Conservation (phyloP, 1,140 invertebrate species). For the Lamellibrachia luymesi region DNA sequence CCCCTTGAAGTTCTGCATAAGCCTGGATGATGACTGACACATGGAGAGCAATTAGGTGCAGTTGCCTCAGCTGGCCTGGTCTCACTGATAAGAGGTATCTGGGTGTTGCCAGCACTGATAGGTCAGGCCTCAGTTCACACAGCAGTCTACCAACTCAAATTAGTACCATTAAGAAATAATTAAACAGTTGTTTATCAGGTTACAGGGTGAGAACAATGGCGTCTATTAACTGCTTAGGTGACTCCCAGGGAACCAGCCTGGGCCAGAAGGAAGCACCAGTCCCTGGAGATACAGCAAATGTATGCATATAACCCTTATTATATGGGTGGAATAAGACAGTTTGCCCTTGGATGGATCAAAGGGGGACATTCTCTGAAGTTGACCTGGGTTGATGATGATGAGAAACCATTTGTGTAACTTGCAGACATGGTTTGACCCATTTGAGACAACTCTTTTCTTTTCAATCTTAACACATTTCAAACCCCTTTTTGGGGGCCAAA, state of each 20-base stretch:
- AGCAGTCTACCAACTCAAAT: not conserved
- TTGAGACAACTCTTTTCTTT: not conserved
- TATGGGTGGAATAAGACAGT: not conserved
- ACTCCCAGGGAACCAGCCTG: not conserved
- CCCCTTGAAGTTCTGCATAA: not conserved
- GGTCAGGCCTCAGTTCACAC: not conserved
- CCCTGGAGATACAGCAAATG: not conserved
- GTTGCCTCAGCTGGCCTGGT: not conserved
- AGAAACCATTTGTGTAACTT: not conserved
- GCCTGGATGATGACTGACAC: not conserved
- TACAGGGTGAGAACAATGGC: not conserved
- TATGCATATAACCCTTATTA: not conserved
- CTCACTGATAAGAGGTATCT: not conserved
- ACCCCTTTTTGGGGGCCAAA: too few relatives aligned
- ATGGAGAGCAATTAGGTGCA: not conserved
- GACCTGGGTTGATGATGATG: not conserved
- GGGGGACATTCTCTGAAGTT: not conserved
- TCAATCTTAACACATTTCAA: too few relatives aligned
- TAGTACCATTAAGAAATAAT: slow-evolving; percentile 1
- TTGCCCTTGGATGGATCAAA: not conserved
- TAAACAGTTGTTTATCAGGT: slow-evolving; percentile 5
- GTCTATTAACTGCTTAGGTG: not conserved
- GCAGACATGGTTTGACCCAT: not conserved
- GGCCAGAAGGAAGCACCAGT: not conserved
- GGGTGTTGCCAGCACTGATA: not conserved